Base-by-base conservation (phyloP, 2,888 invertebrate genomes). In the Globia sparganii region DNA sequence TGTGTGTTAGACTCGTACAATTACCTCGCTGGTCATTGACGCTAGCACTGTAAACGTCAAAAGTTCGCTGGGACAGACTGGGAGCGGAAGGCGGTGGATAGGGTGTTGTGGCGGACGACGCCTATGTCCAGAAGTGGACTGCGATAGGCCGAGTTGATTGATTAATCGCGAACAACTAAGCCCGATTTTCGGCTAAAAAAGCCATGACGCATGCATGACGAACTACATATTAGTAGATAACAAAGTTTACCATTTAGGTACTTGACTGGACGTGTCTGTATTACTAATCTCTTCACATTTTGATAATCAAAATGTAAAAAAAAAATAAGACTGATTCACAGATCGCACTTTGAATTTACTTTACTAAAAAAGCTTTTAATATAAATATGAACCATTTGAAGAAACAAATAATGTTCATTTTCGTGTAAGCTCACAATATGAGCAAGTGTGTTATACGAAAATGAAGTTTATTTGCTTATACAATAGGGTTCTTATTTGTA, bases 391-490 rank as follows among this genome's bases (percentile, higher is more conserved):
- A 34, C 18, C 18, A 18, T 49, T 49, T 49, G 0, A 0, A 4
- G 31, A 15, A n/a, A 18, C 25, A n/a, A 34, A 67, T 67, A 67
- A 49, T 67, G 46, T 49, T 4, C 15, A 49, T 25, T 31, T 67
- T 67, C n/a, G 9, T 53, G n/a, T 49, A 25, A 49, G 9, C 18
- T 31, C n/a, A n/a, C n/a, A 34, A 34, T 25, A 25, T 11, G 31
- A 18, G 18, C 31, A 15, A 31, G 15, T 18, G 31, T 67, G 67
- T 49, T 25, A 25, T 2, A 31, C 9, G 15, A 67, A n/a, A 49
- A 34, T 53, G 56, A 49, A 49, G 18, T 3, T 49, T 68, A 34
- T 34, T 11, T 18, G 0, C 25, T 31, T 18, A 0, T 0, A 0
- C 1, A n/a, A 15, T 18, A n/a, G 13, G 25, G 34, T 67, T 34